These are phyloP conservation scores for Yponomeuta evonymella DNA, from an alignment of 2,888 invertebrate genomes.

Conservation along the genomic window DNA sequence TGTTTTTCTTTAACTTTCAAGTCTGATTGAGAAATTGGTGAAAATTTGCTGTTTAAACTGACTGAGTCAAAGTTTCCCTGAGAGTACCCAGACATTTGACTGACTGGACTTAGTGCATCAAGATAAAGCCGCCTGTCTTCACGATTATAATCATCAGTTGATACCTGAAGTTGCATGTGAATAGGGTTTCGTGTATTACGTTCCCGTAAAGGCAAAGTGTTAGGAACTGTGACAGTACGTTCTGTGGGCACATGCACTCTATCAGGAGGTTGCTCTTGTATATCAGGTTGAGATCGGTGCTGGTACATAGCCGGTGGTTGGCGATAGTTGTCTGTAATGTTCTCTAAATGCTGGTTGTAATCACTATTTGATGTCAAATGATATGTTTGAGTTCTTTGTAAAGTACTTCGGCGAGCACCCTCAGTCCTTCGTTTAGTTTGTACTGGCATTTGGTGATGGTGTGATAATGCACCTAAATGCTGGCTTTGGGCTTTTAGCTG, in stretches of 20 bases:
- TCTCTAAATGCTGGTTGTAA: slow-evolving; percentile 66
- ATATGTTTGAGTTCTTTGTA: slow-evolving; percentile 70
- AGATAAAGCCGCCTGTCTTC: slow-evolving; percentile 52
- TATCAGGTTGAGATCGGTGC: slow-evolving; percentile 63
- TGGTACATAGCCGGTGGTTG: slow-evolving; percentile 49
- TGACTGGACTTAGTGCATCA: slow-evolving; percentile 60
- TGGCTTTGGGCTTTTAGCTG: slow-evolving; percentile 68
- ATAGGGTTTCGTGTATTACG: slow-evolving; percentile 56
- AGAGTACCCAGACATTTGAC: slow-evolving; percentile 61
- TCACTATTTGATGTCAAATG: slow-evolving; percentile 71
- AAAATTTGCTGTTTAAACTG: slow-evolving; percentile 60
- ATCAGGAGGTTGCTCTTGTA: slow-evolving; percentile 51
- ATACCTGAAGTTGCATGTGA: slow-evolving; percentile 60
- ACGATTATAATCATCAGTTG: slow-evolving; percentile 57
- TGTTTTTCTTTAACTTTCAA: slow-evolving; percentile 76
- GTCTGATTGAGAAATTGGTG: slow-evolving; percentile 59
- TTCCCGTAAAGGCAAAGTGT: slow-evolving; percentile 60
- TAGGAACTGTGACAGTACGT: slow-evolving; percentile 51
- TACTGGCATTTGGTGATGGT: slow-evolving; percentile 54
- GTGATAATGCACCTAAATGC: slow-evolving; percentile 55
- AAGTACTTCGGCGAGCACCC: slow-evolving; percentile 55
- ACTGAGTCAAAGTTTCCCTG: slow-evolving; percentile 59
- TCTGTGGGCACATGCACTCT: slow-evolving; percentile 48
- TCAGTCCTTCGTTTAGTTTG: slow-evolving; percentile 55
- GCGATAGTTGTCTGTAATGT: slow-evolving; percentile 51